A percentile compares a stretch with the other conserved stretches of the same genome.
Evolutionary conservation across 2,113 vertebrate genomes (phyloP).

Genomic region (Donacobius atricapilla): DNA sequence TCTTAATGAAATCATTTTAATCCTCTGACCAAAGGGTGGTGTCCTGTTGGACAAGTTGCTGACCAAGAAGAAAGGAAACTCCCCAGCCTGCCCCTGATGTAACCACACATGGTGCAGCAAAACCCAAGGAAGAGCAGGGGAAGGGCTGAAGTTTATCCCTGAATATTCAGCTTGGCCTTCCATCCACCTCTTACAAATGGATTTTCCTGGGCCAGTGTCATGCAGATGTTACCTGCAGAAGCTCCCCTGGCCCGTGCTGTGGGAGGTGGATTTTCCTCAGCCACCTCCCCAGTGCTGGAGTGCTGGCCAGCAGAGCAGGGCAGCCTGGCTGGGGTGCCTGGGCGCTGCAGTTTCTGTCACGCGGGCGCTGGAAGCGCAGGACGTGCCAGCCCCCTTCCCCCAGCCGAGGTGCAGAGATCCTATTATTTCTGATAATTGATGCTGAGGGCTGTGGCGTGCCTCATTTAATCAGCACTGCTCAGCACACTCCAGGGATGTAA

Average conservation of each 20-base stretch:
- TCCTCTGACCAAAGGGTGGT: not conserved
- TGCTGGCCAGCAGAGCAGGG: not conserved
- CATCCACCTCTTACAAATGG: fast-evolving
- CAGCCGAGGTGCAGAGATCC: slow-evolving; percentile 33
- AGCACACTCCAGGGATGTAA: slow-evolving; percentile 19
- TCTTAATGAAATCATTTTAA: not conserved
- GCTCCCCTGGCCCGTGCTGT: not conserved
- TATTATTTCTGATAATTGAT: slow-evolving; percentile 62
- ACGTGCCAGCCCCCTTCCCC: slow-evolving; percentile 15
- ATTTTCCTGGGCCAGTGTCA: not conserved
- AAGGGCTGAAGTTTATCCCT: not conserved
- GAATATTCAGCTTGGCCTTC: not conserved
- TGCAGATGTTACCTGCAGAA: not conserved
- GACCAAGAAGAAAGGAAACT: not conserved
- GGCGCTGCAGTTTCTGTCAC: not conserved
- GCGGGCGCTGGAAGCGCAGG: not conserved
- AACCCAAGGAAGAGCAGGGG: not conserved
- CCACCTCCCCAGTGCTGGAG: not conserved
- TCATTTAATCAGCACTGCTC: slow-evolving; percentile 36
- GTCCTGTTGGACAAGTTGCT: not conserved
- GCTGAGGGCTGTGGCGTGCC: slow-evolving; percentile 59
- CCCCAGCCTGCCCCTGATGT: not conserved
- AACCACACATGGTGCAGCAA: not conserved
- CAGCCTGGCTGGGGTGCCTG: not conserved
- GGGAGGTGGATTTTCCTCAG: not conserved